Evolutionary conservation across 2,797 vertebrate genomes (phyloP), one percentile per base, ranked within the genome.

Genomic region (Discoglossus pictus): DNA sequence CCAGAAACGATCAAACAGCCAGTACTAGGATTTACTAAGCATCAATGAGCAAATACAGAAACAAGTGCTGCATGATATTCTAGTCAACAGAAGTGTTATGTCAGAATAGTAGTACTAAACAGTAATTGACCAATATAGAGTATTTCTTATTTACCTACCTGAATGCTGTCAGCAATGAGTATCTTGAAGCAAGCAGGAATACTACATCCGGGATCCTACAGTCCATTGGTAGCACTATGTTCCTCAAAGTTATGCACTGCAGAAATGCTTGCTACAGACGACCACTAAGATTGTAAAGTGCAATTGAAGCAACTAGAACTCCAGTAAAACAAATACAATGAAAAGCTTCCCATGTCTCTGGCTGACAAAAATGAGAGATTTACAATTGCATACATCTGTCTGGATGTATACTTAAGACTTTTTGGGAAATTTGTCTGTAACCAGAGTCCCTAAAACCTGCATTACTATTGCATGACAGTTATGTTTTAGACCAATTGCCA

Each of bases 221-320:
- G 94, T 98, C 95, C 97, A 98, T 94, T 96, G 96, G 94, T 92
- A 93, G 96, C 92, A 99, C 95, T 98, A 99, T 93, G 93, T 95
- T 98, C 95, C 93, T 94, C 95, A 98, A 93, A 93, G 96, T 92
- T 94, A 97, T 88, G 93, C 94, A 98, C 90, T 94, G 96, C 93
- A 91, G 95, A 92, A 93, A 88, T 92, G 87, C 94, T 94, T 88
- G 92, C 90, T 95, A 93, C 88, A 89, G 89, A 84, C 85, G 88
- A 86, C 85, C 88, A 89, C 89, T 90, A 91, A 82, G 87, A 87
- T 80, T 84, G 84, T 86, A 82, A 84, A 85, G 82, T 80, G 80
- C 81, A 86, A 84, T 84, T 83, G 84, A 85, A 83, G 88, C 86
- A 82, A 81, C 86, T 87, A 83, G 79, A 83, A 82, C 82, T 88